Percentiles rank a stretch among this genome's conserved stretches.
Evolutionary conservation across 2,797 vertebrate species (phyloP).

Genomic region (Psittacula echo): DNA sequence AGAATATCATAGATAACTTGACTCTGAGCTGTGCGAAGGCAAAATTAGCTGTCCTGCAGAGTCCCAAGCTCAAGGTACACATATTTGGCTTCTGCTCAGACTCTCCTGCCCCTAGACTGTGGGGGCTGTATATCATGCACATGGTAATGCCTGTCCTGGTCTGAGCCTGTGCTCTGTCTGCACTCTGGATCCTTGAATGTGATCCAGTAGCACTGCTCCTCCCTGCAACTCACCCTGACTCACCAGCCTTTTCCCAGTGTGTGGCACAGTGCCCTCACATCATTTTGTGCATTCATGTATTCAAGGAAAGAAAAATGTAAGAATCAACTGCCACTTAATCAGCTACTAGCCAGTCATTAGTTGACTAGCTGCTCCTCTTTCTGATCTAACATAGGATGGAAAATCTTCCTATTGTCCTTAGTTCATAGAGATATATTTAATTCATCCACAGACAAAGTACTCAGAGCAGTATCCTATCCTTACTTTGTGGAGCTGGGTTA

Average conservation of each 20-base stretch:
- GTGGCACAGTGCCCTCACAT: not conserved
- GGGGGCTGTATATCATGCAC: fast-evolving
- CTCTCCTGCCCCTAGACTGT: not conserved
- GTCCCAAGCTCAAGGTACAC: not conserved
- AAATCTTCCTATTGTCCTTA: not conserved
- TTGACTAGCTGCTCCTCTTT: not conserved
- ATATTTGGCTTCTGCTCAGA: not conserved
- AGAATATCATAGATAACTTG: not conserved
- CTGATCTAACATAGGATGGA: not conserved
- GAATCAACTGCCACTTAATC: not conserved
- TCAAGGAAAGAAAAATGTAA: not conserved
- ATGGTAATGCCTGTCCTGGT: not conserved
- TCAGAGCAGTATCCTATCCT: not conserved
- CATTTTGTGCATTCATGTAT: not conserved
- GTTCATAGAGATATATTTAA: not conserved
- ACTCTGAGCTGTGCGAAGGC: not conserved
- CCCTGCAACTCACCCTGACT: not conserved
- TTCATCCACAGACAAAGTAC: not conserved
- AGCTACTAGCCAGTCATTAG: not conserved
- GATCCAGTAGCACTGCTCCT: not conserved
- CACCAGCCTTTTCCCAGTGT: not conserved
- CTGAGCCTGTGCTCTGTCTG: not conserved
- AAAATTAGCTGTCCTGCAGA: not conserved
- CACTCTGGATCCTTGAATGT: fast-evolving
- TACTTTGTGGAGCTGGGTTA: not conserved